Conservation (phyloP, 2,888 invertebrate genomes). For the Phanerotoma sp. region DNA sequence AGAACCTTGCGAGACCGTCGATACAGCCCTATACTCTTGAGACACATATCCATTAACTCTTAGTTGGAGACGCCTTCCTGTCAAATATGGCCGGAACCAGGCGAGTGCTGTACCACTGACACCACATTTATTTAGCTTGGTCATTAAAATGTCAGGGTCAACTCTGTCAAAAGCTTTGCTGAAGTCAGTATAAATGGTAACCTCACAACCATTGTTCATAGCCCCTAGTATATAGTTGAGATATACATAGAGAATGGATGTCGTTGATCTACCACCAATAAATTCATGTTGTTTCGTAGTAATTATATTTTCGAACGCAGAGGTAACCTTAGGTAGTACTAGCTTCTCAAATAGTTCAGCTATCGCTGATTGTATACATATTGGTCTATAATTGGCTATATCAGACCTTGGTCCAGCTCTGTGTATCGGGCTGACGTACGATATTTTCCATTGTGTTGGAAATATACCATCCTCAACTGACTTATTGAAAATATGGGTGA, state of each 20-base stretch:
- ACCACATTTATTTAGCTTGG: not conserved
- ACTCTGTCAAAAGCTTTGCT: conserved; percentile 3
- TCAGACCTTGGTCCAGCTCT: conserved; percentile 14
- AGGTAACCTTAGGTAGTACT: not conserved
- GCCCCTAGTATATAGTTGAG: not conserved
- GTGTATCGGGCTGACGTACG: conserved; percentile 19
- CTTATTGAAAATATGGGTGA: conserved; percentile 13
- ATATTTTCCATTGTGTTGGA: conserved; percentile 18
- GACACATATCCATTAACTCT: not conserved
- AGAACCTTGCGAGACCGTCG: not conserved
- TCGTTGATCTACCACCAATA: not conserved
- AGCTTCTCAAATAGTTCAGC: conserved; percentile 5
- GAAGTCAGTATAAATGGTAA: not conserved
- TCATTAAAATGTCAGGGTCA: not conserved
- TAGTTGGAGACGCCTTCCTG: not conserved
- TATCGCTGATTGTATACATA: conserved; percentile 10
- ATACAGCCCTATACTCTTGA: not conserved
- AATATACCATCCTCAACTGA: conserved; percentile 16
- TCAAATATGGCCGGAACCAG: not conserved
- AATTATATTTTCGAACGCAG: not conserved
- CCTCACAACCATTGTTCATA: not conserved
- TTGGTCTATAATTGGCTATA: conserved; percentile 24
- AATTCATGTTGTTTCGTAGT: conserved; percentile 3
- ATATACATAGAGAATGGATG: not conserved
- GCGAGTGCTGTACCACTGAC: not conserved